Conservation (phyloP, 2,113 vertebrate genomes). For the Anser cygnoides region DNA sequence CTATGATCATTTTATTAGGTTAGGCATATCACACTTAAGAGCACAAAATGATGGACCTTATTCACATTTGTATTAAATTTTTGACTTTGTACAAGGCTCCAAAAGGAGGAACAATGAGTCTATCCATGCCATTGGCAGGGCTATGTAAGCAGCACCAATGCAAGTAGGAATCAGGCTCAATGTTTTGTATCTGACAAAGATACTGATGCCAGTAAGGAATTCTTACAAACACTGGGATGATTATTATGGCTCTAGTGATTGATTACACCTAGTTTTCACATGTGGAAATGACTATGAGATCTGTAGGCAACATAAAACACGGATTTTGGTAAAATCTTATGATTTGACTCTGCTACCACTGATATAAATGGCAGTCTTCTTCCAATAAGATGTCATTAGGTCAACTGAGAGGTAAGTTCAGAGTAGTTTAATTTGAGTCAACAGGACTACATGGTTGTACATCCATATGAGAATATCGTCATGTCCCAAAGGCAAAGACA, state of each 20-base stretch:
- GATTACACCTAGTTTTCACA: not conserved
- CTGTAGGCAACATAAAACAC: not conserved
- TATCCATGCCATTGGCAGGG: not conserved
- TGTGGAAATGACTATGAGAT: not conserved
- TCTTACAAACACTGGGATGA: not conserved
- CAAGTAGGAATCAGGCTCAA: not conserved
- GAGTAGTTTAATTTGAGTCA: not conserved
- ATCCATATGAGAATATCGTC: not conserved
- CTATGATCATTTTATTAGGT: not conserved
- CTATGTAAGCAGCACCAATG: not conserved
- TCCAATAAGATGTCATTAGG: not conserved
- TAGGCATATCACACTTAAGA: not conserved
- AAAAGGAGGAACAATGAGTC: not conserved
- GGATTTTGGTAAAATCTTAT: not conserved
- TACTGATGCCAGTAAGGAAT: not conserved
- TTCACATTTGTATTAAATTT: not conserved
- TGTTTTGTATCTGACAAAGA: not conserved
- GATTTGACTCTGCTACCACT: not conserved
- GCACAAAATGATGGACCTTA: not conserved
- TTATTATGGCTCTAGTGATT: not conserved
- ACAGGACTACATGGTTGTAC: not conserved
- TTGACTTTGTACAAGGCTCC: not conserved
- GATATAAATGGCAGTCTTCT: not conserved
- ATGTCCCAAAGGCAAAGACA: not conserved
- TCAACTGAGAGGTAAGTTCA: not conserved